These are phyloP conservation scores for Corbicula japonica DNA, from an alignment of 2,888 invertebrate genomes.

Conservation along the genomic window DNA sequence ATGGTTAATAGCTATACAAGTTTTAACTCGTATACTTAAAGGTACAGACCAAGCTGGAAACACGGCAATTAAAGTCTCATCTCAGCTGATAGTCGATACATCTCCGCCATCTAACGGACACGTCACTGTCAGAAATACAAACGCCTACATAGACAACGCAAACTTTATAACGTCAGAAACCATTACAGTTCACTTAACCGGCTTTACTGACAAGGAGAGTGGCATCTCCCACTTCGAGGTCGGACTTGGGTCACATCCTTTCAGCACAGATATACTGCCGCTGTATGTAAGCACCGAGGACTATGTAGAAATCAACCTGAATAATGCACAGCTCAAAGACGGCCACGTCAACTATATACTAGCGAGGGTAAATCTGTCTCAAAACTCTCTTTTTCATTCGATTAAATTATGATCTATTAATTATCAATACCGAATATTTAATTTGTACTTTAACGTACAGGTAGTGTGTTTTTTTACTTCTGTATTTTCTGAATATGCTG, in stretches of 20 bases:
- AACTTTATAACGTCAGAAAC: neutral
- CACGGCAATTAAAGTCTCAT: neutral
- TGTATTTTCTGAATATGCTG: neutral
- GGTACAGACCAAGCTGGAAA: constrained; percentile 38
- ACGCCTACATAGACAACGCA: neutral
- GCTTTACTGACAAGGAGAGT: constrained; percentile 37
- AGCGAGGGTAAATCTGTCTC: constrained; percentile 20
- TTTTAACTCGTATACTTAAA: neutral
- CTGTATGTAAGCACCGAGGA: neutral
- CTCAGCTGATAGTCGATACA: constrained; percentile 17
- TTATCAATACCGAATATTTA: neutral
- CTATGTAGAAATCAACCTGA: constrained; percentile 4
- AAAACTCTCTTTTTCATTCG: no score
- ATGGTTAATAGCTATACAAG: neutral
- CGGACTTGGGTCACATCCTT: constrained; percentile 10
- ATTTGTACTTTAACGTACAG: no score
- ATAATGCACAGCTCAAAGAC: constrained; percentile 7
- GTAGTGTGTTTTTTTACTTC: no score
- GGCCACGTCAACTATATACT: constrained; percentile 28
- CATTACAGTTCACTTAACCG: neutral
- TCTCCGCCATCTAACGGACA: constrained; percentile 23
- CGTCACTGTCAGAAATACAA: neutral
- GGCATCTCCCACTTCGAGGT: constrained; percentile 33
- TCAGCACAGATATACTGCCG: constrained; percentile 1
- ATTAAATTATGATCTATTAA: neutral